Evolutionary conservation across 2,888 invertebrate genomes (phyloP), one percentile per base, ranked within the genome.

Genomic region (Peribatodes rhomboidaria): DNA sequence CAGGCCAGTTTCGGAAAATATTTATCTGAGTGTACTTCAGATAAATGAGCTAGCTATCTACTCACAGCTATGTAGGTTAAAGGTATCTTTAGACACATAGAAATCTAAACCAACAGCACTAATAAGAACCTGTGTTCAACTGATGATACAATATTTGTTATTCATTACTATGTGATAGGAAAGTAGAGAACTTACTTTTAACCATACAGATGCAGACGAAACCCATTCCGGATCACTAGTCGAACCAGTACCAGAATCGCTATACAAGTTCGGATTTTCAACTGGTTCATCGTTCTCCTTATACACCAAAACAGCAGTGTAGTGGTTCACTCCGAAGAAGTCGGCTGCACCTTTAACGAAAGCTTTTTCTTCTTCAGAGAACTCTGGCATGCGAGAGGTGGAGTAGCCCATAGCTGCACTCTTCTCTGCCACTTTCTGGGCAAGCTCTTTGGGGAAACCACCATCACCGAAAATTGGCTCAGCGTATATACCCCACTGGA

Each of bases 271-370:
- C 0, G 72, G 69, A 2, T 53, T 39, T 37, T 69, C 69, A 2
- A 52, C 47, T 10, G 61, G 62, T 8, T 63, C 71, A 4, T 59
- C 39, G 33, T 71, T 61, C 14, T 42, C 10, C 8, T 84, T 84
- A 0, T 85, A 84, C 9, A 85, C 60, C 2, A 81, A 35, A 0
- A 1, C 73, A 0, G 93, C 82, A 0, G 95, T 94, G 79, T 97
- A 97, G 64, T 95, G 94, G 76, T 97, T 97, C 1, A 97, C 87
- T 0, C 96, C 90, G 16, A 90, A 84, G 76, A 90, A 92, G 67
- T 92, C 92, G 0, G 75, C 69, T 0, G 86, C 18, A 1, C 92
- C 92, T 55, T 75, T 81, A 0, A 83, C 81, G 1, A 83, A 81
- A 0, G 68, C 69, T 8, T 72, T 79, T 79, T 94, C 93, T 53